Evolutionary conservation across 2,888 invertebrate species (phyloP).

Genomic region (Horisme vitalbata): DNA sequence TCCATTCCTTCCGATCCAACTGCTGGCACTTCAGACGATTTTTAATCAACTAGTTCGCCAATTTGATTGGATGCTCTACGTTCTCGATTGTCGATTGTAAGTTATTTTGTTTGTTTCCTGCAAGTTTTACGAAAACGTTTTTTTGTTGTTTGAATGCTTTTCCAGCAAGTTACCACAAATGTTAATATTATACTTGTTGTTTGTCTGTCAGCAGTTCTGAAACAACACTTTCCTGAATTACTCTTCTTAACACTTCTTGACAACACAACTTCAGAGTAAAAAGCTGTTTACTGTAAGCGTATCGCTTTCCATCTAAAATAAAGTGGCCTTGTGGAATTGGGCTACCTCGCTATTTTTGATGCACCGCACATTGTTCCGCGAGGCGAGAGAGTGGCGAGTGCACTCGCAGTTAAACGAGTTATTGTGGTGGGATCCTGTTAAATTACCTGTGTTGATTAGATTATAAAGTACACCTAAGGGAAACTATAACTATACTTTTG

Average conservation of each 20-base stretch:
- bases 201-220: too few species aligned
- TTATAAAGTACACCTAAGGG: too few species aligned
- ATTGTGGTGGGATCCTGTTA: constrained; percentile 3
- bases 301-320: constrained; percentile 46
- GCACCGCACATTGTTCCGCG: constrained; percentile 42
- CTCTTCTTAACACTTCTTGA: too few species aligned
- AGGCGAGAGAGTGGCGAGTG: constrained; percentile 16
- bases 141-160: too few species aligned
- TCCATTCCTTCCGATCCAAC: background rate
- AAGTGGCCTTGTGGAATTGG: constrained; percentile 50
- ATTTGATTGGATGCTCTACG: too few species aligned
- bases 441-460: constrained; percentile 3
- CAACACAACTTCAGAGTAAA: background rate
- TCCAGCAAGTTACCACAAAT: too few species aligned
- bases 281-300: constrained; percentile 18
- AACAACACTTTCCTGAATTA: too few species aligned
- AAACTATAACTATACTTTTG: too few species aligned
- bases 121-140: too few species aligned
- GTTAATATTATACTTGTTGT: too few species aligned
- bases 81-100: too few species aligned
- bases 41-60: background rate
- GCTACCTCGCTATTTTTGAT: constrained; percentile 57
- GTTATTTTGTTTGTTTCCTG: too few species aligned
- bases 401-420: constrained; percentile 11
- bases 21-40: background rate